Base-by-base conservation (phyloP, 2,113 vertebrate genomes). In the Pontoporia blainvillei region DNA sequence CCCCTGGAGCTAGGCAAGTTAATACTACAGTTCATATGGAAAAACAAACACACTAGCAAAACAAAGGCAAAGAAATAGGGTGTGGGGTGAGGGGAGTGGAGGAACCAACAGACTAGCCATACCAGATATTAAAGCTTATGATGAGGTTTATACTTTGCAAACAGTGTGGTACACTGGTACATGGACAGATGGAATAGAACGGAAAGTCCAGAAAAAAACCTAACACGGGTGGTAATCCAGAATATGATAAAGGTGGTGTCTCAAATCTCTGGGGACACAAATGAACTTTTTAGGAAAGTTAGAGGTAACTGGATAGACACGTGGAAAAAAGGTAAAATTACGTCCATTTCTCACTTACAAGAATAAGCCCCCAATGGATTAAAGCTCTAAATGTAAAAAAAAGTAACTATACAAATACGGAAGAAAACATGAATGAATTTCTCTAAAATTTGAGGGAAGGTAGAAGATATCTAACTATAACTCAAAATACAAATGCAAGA, bases 321-420 rank as follows among this genome's bases (percentile, higher is more conserved):
- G 57, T 75, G 15, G 20, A 25, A n/a, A 64, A 86, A 88, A 91
- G 11, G 10, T 73, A 81, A 94, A 91, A 67, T 39, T 61, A 54
- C 25, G 12, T 61, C 3, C 21, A 49, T 64, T 66, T 86, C 25
- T 86, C 21, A 27, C 25, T 54, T 61, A 61, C 1, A 39, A 36
- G 49, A 84, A 78, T 41, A 83, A 73, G 44, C 14, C 67, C 39
- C 39, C 78, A 54, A 34, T 44, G 18, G 39, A 78, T 34, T 36
- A 64, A 46, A 64, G 29, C 8, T 82, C 59, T 49, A 57, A 75
- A 86, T 6, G 14, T 62, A 64, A 23, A 52, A 34, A 34, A 76
- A 34, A 17, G 31, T 39, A 93, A 8, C 3, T 66, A 66, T 15
- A 2, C 20, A 88, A 46, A 52, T 20, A 29, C 41, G 67, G 84